Base-by-base conservation (phyloP, 2,113 vertebrate species). In the Hyla sarda region DNA sequence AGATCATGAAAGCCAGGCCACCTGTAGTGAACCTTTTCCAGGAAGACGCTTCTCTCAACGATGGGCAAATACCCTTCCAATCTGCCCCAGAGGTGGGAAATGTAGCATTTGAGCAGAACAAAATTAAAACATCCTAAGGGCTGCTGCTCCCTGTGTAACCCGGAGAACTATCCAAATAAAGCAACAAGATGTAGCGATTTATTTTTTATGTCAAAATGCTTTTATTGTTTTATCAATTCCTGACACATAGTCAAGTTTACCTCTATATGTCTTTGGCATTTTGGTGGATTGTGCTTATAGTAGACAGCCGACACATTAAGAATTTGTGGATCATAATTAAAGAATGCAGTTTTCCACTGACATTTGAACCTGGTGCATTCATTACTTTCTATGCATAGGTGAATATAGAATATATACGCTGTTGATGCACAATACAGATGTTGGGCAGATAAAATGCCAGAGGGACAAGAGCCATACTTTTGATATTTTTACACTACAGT, bases 1-100 rank as follows among this genome's bases (percentile, higher is more conserved):
- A 65, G 78, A 65, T 58, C 78, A 81, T 81, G 78, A 81, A n/a
- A 81, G 78, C 78, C 78, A 81, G 78, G 78, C 78, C 56, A 81
- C 56, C 56, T 19, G 13, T 81, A 65, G 56, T 81, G 56, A 81
- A 81, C 56, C 78, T 11, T 81, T 81, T 65, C 78, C 56, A 65
- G 78, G 78, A 81, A 81, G 78, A 81, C 56, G 78, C 78, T 81
- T 81, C 78, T 62, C 78, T 81, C 78, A 81, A 81, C 78, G 78
- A 81, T 81, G 78, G 56, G 78, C 52, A 81, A 62, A 81, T 81
- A 81, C 78, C 34, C 78, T 81, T 45, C 77, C 78, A 81, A 81
- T 81, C 78, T 81, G 58, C 41, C 78, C 32, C 78, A 81, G 78
- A 81, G 78, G 78, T 81, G 78, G 78, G 78, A 62, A 60, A 47